Conservation (phyloP, 1,140 invertebrate species). For the Yoshiicerus persimilis region DNA sequence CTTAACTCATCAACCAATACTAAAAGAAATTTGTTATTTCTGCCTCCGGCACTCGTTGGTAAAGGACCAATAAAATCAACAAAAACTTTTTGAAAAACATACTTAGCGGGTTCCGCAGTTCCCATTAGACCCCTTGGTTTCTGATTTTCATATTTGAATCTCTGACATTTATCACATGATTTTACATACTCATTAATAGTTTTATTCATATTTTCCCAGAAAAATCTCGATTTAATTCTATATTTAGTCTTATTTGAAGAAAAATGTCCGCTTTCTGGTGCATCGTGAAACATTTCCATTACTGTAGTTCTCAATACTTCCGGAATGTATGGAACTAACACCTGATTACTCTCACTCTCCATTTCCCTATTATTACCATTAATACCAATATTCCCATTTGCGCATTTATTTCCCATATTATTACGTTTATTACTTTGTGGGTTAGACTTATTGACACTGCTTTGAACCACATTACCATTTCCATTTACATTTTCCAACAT, state of each 20-base stretch:
- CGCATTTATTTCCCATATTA: not conserved
- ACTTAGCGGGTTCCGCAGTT: not conserved
- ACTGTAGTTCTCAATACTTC: not conserved
- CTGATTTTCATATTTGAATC: not conserved
- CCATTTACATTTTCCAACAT: too few relatives aligned
- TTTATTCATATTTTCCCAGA: constrained; percentile 31
- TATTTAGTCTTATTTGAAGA: constrained; percentile 7
- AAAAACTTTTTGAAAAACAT: constrained; percentile 23
- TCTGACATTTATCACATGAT: constrained; percentile 10
- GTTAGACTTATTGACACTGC: too few relatives aligned
- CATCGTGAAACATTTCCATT: constrained; percentile 23
- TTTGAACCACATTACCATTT: too few relatives aligned
- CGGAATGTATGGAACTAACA: not conserved
- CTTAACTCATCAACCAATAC: constrained; percentile 51
- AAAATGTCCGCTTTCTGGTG: too few relatives aligned
- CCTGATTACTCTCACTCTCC: not conserved
- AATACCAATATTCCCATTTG: not conserved
- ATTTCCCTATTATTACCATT: not conserved
- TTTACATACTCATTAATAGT: constrained; percentile 7
- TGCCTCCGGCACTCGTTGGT: not conserved
- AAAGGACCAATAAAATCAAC: constrained; percentile 47
- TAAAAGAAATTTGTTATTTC: constrained; percentile 48
- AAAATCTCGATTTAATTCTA: constrained; percentile 5
- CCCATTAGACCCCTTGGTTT: not conserved
- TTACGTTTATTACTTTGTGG: too few relatives aligned